Percentiles rank a stretch among this genome's conserved stretches.
phyloP scores from a whole-genome alignment of 2,888 invertebrate genomes.

The Scrobipalpa atriplicella region DNA sequence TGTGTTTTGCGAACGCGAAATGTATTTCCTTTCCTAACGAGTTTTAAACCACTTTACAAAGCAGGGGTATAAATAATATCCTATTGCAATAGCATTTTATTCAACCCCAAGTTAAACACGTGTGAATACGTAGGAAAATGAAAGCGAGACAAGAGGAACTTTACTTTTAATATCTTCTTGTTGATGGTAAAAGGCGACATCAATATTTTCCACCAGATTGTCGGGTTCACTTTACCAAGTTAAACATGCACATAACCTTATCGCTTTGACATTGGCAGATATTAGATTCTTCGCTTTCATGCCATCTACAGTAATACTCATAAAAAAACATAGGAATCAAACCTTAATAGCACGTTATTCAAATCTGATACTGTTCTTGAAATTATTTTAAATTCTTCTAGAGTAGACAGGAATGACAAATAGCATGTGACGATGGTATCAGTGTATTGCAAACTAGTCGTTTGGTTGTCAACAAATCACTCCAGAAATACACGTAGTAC shows the following conservation, averaged over 20 bases:
- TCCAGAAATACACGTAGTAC: no score
- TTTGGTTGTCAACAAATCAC: no score
- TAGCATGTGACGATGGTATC: no score
- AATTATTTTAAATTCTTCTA: no score
- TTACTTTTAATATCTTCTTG: conserved; percentile 6
- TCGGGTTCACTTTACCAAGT: conserved; percentile 27
- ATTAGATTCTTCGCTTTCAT: conserved; percentile 29
- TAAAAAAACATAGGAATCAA: background rate
- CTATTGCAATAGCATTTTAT: no score
- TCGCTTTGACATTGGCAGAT: conserved; percentile 30
- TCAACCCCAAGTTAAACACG: no score
- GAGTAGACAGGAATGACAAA: no score
- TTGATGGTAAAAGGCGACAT: conserved; percentile 11
- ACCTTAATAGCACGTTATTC: background rate
- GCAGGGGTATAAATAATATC: background rate
- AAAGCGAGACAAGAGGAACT: background rate
- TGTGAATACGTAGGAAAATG: background rate
- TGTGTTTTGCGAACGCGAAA: background rate
- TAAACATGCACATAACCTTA: conserved; percentile 22
- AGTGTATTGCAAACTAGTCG: no score
- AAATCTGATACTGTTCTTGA: background rate
- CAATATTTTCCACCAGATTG: conserved; percentile 21
- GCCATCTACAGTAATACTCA: background rate
- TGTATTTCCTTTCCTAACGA: background rate
- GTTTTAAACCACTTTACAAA: background rate